phyloP scores from a whole-genome alignment of 2,888 invertebrate species.

The Nebria salina region DNA sequence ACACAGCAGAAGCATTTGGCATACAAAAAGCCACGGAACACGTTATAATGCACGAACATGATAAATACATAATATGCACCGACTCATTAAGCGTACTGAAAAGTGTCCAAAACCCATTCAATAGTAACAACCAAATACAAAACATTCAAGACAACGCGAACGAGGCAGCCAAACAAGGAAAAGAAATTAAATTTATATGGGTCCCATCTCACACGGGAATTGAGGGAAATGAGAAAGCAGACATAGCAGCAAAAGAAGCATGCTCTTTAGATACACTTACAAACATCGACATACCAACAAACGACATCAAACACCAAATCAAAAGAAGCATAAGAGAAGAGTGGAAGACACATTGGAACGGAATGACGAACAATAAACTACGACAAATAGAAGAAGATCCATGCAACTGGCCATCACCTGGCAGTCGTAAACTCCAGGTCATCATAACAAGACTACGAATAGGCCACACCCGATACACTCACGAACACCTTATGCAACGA shows the following conservation, averaged over 20 bases:
- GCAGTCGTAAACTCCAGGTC: no score
- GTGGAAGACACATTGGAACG: no score
- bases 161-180: neutral
- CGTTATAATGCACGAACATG: neutral
- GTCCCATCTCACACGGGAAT: slow-evolving; percentile 22
- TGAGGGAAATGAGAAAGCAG: slow-evolving; percentile 28
- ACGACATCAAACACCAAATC: neutral
- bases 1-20: slow-evolving; percentile 11
- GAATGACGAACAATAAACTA: no score
- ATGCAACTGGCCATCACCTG: no score
- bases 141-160: neutral
- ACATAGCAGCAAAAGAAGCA: slow-evolving; percentile 23
- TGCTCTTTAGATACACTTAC: neutral
- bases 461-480: no score
- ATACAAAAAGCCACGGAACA: slow-evolving; percentile 9
- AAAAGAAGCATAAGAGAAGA: no score
- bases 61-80: slow-evolving; percentile 10
- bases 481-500: no score
- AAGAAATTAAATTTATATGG: slow-evolving; percentile 23
- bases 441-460: no score
- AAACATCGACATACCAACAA: no score
- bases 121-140: neutral
- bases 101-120: slow-evolving; percentile 5
- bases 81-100: slow-evolving; percentile 17
- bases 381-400: no score